Base-by-base conservation (phyloP, 2,888 invertebrate species). In the Miltochrista miniata region DNA sequence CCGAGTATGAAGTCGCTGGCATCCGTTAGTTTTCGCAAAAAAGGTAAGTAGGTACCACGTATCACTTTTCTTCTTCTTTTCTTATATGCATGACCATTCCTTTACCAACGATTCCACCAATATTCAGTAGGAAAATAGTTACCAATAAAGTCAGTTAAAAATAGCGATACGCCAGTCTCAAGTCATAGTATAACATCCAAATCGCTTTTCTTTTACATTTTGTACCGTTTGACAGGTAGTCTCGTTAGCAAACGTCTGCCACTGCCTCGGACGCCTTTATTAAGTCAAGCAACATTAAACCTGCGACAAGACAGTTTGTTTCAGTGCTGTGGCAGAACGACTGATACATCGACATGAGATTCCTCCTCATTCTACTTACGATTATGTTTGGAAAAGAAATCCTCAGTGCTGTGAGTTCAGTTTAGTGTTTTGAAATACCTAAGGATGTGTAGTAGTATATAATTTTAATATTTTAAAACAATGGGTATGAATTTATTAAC, bases 281-380 rank as follows among this genome's bases (percentile, higher is more conserved):
- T 68, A 68, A 70, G 68, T 68, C 54, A 67, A 49, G 59, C 61
- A 67, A 61, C 64, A 67, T 59, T 64, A 67, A 68, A 61, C 61
- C 64, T 51, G 61, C 45, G 52, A 61, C 51, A 70, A 70, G 52
- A 64, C 68, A 67, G 70, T 68, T 61, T 61, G 68, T 61, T 64
- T 64, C 57, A 51, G 64, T 54, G 53, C 52, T 24, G 38, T 42
- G 43, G 54, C 51, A 45, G 46, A 56, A 58, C 54, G 51, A 47
- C 63, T 48, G 58, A 69, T 63, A 58, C 61, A 67, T 67, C 67
- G 61, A 66, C 61, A 67, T 69, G 67, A 69, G 54, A 56, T 54
- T 67, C 53, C 53, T 53, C 42, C 53, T 67, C 42, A 38, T 69
- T 43, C 48, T 67, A 48, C 51, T 61, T 54, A 48, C 54, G 45